Evolutionary conservation across 2,113 vertebrate genomes (phyloP).

Genomic region (Oncorhynchus nerka): DNA sequence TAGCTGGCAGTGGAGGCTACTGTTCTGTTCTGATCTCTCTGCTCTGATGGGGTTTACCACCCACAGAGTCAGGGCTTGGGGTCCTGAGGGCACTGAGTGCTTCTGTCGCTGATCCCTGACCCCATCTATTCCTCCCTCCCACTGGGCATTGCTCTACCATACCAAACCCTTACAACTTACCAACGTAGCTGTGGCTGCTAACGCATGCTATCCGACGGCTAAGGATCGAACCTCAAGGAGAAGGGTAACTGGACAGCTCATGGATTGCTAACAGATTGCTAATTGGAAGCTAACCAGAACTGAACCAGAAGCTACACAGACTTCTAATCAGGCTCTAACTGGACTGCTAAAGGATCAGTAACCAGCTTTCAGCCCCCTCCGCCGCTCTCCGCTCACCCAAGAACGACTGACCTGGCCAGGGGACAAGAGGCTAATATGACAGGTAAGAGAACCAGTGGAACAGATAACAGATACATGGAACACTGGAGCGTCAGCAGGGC

Average conservation of each 20-base stretch:
- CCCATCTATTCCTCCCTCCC: not conserved
- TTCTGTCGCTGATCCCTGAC: constrained; percentile 40
- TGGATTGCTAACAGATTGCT: not conserved
- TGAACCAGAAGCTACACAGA: constrained; percentile 47
- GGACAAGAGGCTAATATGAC: constrained; percentile 67
- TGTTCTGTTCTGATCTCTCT: constrained; percentile 55
- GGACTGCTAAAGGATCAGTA: constrained; percentile 10
- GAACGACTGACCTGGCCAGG: constrained; percentile 29
- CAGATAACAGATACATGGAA: not conserved
- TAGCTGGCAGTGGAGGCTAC: constrained; percentile 54
- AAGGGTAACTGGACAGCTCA: not conserved
- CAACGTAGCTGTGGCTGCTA: constrained; percentile 20
- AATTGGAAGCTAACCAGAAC: constrained; percentile 13
- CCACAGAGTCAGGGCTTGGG: constrained; percentile 39
- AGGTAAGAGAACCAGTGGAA: constrained; percentile 57
- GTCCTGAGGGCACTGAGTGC: constrained; percentile 54
- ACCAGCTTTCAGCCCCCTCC: constrained; percentile 7
- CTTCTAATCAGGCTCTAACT: constrained; percentile 14
- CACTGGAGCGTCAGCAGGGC: not conserved
- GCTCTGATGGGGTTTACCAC: constrained; percentile 65
- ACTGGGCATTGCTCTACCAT: not conserved
- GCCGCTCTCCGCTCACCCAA: constrained; percentile 23
- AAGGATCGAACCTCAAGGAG: not conserved
- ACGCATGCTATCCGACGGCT: constrained; percentile 26
- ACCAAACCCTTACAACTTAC: constrained; percentile 22